phyloP scores from a whole-genome alignment of 2,888 invertebrate genomes.

The Macrophya alboannulata region DNA sequence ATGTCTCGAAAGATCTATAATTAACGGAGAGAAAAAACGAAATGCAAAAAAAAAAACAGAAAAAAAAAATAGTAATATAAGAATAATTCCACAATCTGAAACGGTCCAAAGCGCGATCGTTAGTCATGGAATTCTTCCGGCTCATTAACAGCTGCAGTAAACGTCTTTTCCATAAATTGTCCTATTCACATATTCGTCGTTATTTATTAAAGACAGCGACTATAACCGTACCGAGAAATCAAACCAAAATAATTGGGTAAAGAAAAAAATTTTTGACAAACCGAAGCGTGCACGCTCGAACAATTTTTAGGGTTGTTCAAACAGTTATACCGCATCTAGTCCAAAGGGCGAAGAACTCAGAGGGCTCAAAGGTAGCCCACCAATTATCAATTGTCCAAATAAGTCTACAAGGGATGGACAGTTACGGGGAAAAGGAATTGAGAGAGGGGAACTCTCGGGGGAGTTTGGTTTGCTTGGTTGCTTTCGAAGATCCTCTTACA shows the following conservation, averaged over 20 bases:
- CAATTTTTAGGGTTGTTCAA: not conserved
- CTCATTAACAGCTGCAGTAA: conserved; percentile 26
- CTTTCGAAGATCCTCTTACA: not conserved
- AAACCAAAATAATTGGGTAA: not conserved
- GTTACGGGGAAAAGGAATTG: conserved; percentile 18
- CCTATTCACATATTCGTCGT: not conserved
- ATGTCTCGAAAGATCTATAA: not conserved
- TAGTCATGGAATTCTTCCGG: not conserved
- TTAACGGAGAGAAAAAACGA: not conserved
- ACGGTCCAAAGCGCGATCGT: not conserved
- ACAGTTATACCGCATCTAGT: not conserved
- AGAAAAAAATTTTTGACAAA: not conserved
- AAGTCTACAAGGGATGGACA: conserved; percentile 47
- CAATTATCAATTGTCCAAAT: conserved; percentile 53
- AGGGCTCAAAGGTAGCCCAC: conserved; percentile 4
- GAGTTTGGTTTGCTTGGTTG: not conserved
- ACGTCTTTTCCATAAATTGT: not conserved
- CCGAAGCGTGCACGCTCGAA: not conserved
- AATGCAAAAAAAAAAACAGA: not conserved
- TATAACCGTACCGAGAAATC: not conserved
- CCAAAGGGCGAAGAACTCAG: not conserved
- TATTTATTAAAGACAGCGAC: not conserved
- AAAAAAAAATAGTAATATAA: not conserved
- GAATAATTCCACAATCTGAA: not conserved
- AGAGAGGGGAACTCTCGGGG: conserved; percentile 1